Conservation (phyloP, 2,888 invertebrate genomes). For the Lasioglossum marginatum region DNA sequence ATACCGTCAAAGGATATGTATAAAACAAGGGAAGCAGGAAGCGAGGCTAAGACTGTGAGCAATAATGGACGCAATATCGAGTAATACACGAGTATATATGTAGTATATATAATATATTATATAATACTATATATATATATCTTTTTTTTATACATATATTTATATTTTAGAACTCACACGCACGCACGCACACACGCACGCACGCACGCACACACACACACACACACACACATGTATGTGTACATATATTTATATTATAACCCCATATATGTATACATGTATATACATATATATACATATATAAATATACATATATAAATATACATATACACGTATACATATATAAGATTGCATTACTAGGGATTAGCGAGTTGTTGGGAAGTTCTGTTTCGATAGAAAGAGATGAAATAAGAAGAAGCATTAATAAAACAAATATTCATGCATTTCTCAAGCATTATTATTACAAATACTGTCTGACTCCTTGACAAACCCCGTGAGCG, state of each 20-base stretch:
- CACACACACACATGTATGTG: constrained; percentile 10
- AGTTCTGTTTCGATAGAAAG: constrained; percentile 75
- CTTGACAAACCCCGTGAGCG: constrained; percentile 84
- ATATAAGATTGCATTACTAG: constrained; percentile 66
- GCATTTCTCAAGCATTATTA: constrained; percentile 94
- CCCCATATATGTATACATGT: neutral
- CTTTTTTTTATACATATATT: constrained; percentile 5
- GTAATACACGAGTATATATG: constrained; percentile 78
- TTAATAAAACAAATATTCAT: constrained; percentile 93
- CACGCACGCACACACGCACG: neutral
- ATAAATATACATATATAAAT: neutral
- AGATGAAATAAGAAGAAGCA: constrained; percentile 85
- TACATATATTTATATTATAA: constrained; percentile 4
- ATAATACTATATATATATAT: constrained; percentile 69
- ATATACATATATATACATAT: neutral
- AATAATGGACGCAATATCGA: constrained; percentile 78
- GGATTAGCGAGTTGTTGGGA: constrained; percentile 74
- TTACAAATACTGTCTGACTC: constrained; percentile 91
- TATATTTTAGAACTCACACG: neutral
- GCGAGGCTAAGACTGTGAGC: constrained; percentile 81
- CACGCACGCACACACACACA: neutral
- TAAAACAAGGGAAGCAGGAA: constrained; percentile 78
- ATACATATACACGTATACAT: neutral
- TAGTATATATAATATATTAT: constrained; percentile 70
- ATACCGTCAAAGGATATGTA: constrained; percentile 61